Evolutionary conservation across 2,113 vertebrate genomes (phyloP), one percentile per base, ranked within the genome.

Genomic region (Rhizomys pruinosus): DNA sequence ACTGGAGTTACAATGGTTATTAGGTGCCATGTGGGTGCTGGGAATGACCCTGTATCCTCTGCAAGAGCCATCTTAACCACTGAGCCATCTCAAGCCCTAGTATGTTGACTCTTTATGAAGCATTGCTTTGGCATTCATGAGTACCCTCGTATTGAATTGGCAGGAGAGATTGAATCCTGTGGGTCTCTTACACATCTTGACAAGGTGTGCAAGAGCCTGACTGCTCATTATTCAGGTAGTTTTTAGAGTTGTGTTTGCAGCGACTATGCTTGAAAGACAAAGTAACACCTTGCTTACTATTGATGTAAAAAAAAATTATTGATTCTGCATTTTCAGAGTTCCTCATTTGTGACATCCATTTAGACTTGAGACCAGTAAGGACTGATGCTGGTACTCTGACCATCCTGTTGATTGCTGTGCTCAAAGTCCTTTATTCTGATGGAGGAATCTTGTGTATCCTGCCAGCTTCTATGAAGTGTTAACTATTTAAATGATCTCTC

Each of bases 51-150:
- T n/a, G n/a, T n/a, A n/a, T n/a, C n/a, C n/a, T n/a, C n/a, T n/a
- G n/a, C n/a, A n/a, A n/a, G n/a, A n/a, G n/a, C n/a, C n/a, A n/a
- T n/a, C n/a, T n/a, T n/a, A n/a, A n/a, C n/a, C n/a, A n/a, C n/a
- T n/a, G n/a, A n/a, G n/a, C n/a, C n/a, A n/a, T n/a, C n/a, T n/a
- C n/a, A n/a, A n/a, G n/a, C n/a, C n/a, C 12, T 19, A 78, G 10
- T 57, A 27, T 25, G 23, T 92, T 37, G 32, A n/a, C n/a, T n/a
- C n/a, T 69, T 89, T 76, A 72, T 91, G 34, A 82, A 89, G 71
- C 7, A 80, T 4, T 76, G 34, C 55, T 91, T 91, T 77, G 68
- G 69, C 90, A 74, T 79, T n/a, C n/a, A n/a, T 52, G 44, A 61
- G 0, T 64, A 34, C 72, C n/a, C 72, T 84, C 84, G 25, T 27